Evolutionary conservation across 1,140 invertebrate species (phyloP), one percentile per base, ranked within the genome.

Genomic region (Pseudomyrmex sp.): DNA sequence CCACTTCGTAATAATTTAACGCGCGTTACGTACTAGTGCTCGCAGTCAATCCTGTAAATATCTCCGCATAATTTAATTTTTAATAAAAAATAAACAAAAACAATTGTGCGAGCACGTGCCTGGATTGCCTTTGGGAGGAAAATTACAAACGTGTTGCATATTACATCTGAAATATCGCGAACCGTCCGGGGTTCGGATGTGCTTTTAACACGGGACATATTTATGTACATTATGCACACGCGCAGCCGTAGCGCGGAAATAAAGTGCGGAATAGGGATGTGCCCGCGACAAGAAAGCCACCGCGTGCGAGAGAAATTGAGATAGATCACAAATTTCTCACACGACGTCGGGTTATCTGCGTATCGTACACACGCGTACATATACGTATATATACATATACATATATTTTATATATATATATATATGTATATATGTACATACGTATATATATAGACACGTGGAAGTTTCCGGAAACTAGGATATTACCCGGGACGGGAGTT

Each of bases 401-500:
- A 35, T 35, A 35, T 35, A 26, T 26, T 1, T 2, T 26, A 26
- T 26, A 35, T 2, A 35, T 35, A 35, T 35, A 7, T 35, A 35
- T 35, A 35, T 35, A 35, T 7, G 4, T 35, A 7, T 7, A 35
- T 7, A 5, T 35, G 3, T 35, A 35, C 7, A 35, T 35, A 7
- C 3, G n/a, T n/a, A 35, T 35, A 7, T 35, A 35, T 35, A 20
- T 48, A 59, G 48, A 48, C 54, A 79, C 65, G 26, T 50, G 66
- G 35, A 80, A 80, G 76, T 80, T 72, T 59, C 76, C n/a, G 56
- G 46, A 80, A 80, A 80, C 76, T 80, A 50, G 76, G 66, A 80
- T 80, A 80, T 80, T 80, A 80, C 76, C 56, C 66, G 23, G 48
- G 44, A 80, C 59, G 52, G 54, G 76, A 80, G 54, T 59, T 70